Conservation (phyloP, 1,140 invertebrate genomes). For the Caenorhabditis brenneri region DNA sequence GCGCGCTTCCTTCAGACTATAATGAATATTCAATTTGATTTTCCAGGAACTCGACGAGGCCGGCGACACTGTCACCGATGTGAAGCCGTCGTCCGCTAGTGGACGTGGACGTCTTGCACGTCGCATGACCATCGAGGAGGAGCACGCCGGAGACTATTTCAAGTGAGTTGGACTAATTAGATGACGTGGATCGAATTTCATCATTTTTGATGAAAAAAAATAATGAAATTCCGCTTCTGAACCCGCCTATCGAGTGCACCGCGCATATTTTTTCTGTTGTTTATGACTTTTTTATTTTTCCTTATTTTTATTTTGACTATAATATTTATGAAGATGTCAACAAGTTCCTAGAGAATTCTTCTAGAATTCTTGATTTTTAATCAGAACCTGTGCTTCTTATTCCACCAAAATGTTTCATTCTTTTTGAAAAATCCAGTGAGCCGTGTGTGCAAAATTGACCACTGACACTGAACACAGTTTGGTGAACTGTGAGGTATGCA, state of each 20-base stretch:
- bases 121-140: conserved; percentile 60
- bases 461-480: too few relatives aligned
- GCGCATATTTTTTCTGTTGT: neutral
- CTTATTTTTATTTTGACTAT: neutral
- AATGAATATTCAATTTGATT: too few relatives aligned
- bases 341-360: too few relatives aligned
- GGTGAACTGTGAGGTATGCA: too few relatives aligned
- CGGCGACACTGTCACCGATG: neutral
- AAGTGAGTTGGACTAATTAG: conserved; percentile 23
- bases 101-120: conserved; percentile 44
- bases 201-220: too few relatives aligned
- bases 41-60: conserved; percentile 32
- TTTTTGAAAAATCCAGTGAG: too few relatives aligned
- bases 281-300: neutral
- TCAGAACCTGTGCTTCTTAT: too few relatives aligned
- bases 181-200: neutral
- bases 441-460: too few relatives aligned
- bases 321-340: too few relatives aligned
- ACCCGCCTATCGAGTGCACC: neutral
- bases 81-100: neutral
- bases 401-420: too few relatives aligned
- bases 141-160: conserved; percentile 59
- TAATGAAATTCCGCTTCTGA: neutral
- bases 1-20: too few relatives aligned
- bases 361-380: too few relatives aligned